Evolutionary conservation across 2,888 invertebrate species (phyloP), one percentile per base, ranked within the genome.

Genomic region (Physocephala rufipes): DNA sequence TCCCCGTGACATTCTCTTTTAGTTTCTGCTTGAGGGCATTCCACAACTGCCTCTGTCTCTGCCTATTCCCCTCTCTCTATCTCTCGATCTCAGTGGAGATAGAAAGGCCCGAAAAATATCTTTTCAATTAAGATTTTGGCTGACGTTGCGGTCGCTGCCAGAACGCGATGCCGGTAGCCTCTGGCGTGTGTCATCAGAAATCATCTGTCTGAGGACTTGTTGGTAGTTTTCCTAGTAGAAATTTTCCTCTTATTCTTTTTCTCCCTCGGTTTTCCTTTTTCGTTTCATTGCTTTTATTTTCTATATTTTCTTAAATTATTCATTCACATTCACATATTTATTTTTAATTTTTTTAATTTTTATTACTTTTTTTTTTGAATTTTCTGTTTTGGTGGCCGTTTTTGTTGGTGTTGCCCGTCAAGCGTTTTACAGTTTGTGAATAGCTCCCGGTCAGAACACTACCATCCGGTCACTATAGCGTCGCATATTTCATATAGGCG

Each of bases 381-480:
- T 49, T 49, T 66, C 28, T 49, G 62, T 71, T 73, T 65, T 64
- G 62, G 51, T 70, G 63, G 51, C 61, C 71, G 67, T 5, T 36
- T 58, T 36, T 36, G 55, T 43, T 45, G 43, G 19, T 19, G 49
- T 58, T 24, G 58, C 16, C 28, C 26, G 58, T 12, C 58, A 26
- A 26, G 24, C 28, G 12, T 16, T 28, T 58, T 72, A 81, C 82
- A 83, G 82, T 82, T 81, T 73, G 76, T 81, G 79, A 79, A 78
- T 79, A 77, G 78, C 82, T 80, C 78, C 79, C 83, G 80, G 81
- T 82, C 83, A 80, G 79, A 78, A 74, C 80, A 81, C 77, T 79
- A 76, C 16, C 2, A 65, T 43, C 21, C 62, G 62, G 21, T 12
- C 62, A 30, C 61, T 26, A 45, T 51, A 51, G 36, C 36, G 4